A percentile compares a stretch with the other conserved stretches of the same genome.
Evolutionary conservation across 1,140 invertebrate species (phyloP).

Genomic region (Danaus melanippus): DNA sequence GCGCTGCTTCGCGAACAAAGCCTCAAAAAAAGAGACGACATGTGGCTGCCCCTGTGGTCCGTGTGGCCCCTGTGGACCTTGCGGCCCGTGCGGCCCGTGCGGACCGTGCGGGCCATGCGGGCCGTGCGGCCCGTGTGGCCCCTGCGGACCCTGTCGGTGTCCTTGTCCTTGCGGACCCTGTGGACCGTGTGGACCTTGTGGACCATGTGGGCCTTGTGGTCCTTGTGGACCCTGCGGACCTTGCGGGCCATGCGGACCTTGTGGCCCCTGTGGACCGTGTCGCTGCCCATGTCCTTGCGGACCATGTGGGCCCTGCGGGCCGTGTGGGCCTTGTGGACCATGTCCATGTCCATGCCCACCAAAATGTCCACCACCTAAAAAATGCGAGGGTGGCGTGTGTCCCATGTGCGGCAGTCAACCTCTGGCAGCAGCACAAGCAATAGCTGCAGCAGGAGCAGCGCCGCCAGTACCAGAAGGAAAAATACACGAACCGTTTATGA

Average conservation of each 20-base stretch:
- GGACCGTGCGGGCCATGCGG: conserved; percentile 12
- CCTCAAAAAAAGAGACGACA: conserved; percentile 16
- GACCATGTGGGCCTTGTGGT: conserved; percentile 15
- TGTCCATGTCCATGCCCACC: conserved; percentile 72
- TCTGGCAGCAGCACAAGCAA: conserved; percentile 11
- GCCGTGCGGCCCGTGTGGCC: conserved; percentile 13
- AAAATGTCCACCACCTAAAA: conserved; percentile 27
- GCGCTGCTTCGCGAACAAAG: conserved; percentile 24
- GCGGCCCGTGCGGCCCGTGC: conserved; percentile 3
- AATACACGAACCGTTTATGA: conserved; percentile 1
- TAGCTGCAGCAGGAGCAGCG: conserved; percentile 4
- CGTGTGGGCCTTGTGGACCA: conserved; percentile 22
- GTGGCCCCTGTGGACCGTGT: conserved; percentile 27
- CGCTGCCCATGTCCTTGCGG: conserved; percentile 24
- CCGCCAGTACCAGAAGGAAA: background rate
- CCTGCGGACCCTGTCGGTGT: conserved; percentile 12
- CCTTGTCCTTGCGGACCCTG: conserved; percentile 9
- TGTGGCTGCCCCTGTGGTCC: conserved; percentile 15
- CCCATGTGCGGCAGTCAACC: conserved; percentile 20
- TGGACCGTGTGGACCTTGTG: conserved; percentile 21
- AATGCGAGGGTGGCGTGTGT: conserved; percentile 28
- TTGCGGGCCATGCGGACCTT: conserved; percentile 24
- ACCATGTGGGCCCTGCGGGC: conserved; percentile 1
- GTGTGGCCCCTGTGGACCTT: conserved; percentile 10
- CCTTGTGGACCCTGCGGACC: conserved; percentile 24